These are phyloP conservation scores for Cromileptes altivelis DNA, from an alignment of 2,113 vertebrate genomes.

Conservation along the genomic window DNA sequence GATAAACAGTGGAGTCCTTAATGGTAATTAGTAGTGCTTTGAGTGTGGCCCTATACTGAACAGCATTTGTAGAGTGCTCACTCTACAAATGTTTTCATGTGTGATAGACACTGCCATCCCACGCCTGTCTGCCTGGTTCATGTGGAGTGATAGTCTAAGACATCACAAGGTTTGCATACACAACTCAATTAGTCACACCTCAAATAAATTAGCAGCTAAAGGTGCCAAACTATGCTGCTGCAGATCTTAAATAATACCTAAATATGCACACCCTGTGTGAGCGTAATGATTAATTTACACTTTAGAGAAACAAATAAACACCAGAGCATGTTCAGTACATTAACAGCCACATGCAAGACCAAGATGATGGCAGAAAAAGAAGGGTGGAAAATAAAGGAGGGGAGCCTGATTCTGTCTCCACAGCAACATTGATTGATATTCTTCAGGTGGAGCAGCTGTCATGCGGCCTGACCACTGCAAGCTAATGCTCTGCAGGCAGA, in stretches of 20 bases:
- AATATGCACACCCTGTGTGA: slow-evolving; percentile 27
- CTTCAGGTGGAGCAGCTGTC: slow-evolving; percentile 88
- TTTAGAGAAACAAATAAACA: slow-evolving; percentile 42
- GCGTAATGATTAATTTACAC: slow-evolving; percentile 36
- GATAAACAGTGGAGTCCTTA: slow-evolving; percentile 32
- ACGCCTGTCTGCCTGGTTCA: slow-evolving; percentile 74
- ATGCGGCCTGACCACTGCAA: slow-evolving; percentile 85
- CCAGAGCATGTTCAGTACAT: slow-evolving; percentile 2
- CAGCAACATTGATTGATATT: slow-evolving; percentile 90
- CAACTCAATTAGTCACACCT: slow-evolving; percentile 75
- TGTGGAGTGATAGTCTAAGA: slow-evolving; percentile 70
- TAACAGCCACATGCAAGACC: slow-evolving; percentile 2
- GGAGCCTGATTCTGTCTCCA: slow-evolving; percentile 84
- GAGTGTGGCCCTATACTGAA: slow-evolving; percentile 43
- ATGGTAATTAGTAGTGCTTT: slow-evolving; percentile 34
- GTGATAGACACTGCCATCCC: slow-evolving; percentile 72
- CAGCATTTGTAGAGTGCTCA: slow-evolving; percentile 58
- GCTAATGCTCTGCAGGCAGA: slow-evolving; percentile 82
- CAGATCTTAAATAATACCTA: slow-evolving; percentile 35
- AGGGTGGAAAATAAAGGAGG: slow-evolving; percentile 35
- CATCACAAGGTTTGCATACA: slow-evolving; percentile 53
- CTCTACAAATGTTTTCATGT: slow-evolving; percentile 47
- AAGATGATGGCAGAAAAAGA: neutral
- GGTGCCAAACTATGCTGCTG: slow-evolving; percentile 21
- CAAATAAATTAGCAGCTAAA: slow-evolving; percentile 67